Percentiles rank a stretch among this genome's conserved stretches.
phyloP scores from a whole-genome alignment of 2,113 vertebrate genomes.

The Camelus bactrianus region DNA sequence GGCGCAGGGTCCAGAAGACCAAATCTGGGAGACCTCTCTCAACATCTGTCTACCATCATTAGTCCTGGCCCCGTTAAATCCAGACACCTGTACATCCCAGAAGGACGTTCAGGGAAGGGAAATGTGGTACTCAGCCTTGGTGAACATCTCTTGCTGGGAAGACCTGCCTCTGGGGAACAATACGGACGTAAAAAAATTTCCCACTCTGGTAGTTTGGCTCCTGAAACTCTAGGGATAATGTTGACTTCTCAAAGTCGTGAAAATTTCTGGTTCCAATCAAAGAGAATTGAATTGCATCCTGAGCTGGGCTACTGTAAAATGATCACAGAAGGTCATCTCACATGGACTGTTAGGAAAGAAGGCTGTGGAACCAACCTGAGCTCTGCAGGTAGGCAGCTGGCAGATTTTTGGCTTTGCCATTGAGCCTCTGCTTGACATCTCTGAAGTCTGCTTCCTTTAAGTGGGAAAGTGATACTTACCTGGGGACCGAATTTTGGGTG shows the following conservation, averaged over 20 bases:
- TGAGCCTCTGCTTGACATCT: neutral
- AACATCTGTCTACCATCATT: neutral
- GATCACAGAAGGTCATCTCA: neutral
- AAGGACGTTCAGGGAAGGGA: neutral
- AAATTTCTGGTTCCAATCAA: neutral
- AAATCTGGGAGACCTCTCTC: neutral
- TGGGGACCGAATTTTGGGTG: neutral
- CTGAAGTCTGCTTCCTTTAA: neutral
- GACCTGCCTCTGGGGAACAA: neutral
- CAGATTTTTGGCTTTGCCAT: neutral
- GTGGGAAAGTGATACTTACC: neutral
- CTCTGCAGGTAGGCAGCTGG: neutral
- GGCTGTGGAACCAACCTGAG: rapidly evolving
- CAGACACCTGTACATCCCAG: neutral
- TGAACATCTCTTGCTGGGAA: neutral
- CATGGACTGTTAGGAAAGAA: neutral
- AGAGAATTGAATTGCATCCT: neutral
- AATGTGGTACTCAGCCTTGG: neutral
- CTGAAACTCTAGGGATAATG: neutral
- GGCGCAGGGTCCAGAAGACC: neutral
- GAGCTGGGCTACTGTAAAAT: too few species aligned
- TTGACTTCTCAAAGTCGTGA: neutral
- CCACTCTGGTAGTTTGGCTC: neutral
- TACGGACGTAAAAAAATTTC: rapidly evolving
- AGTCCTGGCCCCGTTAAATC: neutral